Evolutionary conservation across 1,140 invertebrate genomes (phyloP), one percentile per base, ranked within the genome.

Genomic region (Drosophila erecta): DNA sequence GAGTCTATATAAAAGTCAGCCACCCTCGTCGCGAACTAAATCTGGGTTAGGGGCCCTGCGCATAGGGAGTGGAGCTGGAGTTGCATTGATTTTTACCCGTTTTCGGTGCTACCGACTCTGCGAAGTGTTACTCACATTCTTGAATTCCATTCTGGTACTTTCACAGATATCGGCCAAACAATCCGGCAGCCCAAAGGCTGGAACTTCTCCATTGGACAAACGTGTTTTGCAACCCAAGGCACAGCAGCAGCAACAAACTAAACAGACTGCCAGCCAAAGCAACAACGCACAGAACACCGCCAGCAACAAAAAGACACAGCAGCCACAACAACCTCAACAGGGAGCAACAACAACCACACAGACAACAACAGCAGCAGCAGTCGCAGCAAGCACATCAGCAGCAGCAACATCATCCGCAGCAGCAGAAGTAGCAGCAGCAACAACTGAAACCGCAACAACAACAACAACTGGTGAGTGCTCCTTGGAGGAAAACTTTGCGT

Each of bases 141-240:
- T 14, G n/a, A 43, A 43, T 30, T 49, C 15, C 38, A 49, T 55
- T 58, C 22, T 53, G 33, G 53, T 46, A 59, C 53, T 44, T 59
- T 57, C 81, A 50, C 71, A 92, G 91, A 92, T 92, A 87, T 90
- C 87, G 55, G 90, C 84, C 37, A 92, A 92, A 74, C 92, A 91
- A 76, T 76, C 74, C 46, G 90, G 86, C 59, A 90, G 85, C 49
- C 87, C 85, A 22, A 91, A 91, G 80, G 75, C 85, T 64, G 69
- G 75, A 67, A 81, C 83, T 33, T 87, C 85, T 49, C 92, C 90
- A 76, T 86, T 87, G 66, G 93, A 93, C 66, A 93, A 93, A 80
- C 87, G 92, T 64, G 91, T 93, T 51, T 80, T 93, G 61, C 93
- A 93, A 74, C 91, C 93, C 46, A 93, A 93, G 78, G 79, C 92